These are phyloP conservation scores for Augochlora pura DNA, from an alignment of 1,140 invertebrate genomes.

Conservation along the genomic window DNA sequence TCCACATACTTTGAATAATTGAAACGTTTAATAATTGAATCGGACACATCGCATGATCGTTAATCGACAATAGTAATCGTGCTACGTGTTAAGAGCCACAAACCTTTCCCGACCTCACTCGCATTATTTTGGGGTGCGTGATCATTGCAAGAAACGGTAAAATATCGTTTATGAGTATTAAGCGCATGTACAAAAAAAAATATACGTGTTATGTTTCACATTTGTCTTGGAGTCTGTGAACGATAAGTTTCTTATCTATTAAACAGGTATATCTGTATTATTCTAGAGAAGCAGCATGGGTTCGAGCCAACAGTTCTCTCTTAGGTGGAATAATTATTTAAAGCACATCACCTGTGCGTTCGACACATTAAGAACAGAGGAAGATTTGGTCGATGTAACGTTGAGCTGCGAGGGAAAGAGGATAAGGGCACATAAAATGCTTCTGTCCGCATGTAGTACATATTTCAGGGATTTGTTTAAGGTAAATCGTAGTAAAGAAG, in stretches of 20 bases:
- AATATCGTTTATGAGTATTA: slow-evolving; percentile 15
- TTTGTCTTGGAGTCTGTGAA: neutral
- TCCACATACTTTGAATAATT: slow-evolving; percentile 4
- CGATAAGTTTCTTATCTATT: neutral
- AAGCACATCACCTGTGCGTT: slow-evolving; percentile 88
- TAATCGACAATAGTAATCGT: slow-evolving; percentile 14
- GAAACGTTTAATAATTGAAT: neutral
- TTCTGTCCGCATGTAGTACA: slow-evolving; percentile 90
- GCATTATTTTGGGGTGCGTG: slow-evolving; percentile 19
- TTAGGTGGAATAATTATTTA: slow-evolving; percentile 89
- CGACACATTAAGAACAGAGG: slow-evolving; percentile 87
- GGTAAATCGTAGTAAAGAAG: slow-evolving; percentile 66
- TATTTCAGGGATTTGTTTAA: slow-evolving; percentile 92
- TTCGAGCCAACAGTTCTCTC: slow-evolving; percentile 85
- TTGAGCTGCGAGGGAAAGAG: slow-evolving; percentile 90
- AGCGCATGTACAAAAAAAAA: neutral
- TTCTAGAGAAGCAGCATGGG: slow-evolving; percentile 77
- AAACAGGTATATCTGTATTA: neutral
- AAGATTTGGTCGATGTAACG: slow-evolving; percentile 92
- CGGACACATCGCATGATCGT: neutral
- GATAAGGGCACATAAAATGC: slow-evolving; percentile 91
- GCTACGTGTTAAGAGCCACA: slow-evolving; percentile 9
- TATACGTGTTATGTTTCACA: neutral
- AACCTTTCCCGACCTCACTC: slow-evolving; percentile 20
- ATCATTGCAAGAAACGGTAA: slow-evolving; percentile 42